These are phyloP conservation scores for Megaceryle torquata DNA, from an alignment of 2,113 vertebrate genomes.

Conservation along the genomic window DNA sequence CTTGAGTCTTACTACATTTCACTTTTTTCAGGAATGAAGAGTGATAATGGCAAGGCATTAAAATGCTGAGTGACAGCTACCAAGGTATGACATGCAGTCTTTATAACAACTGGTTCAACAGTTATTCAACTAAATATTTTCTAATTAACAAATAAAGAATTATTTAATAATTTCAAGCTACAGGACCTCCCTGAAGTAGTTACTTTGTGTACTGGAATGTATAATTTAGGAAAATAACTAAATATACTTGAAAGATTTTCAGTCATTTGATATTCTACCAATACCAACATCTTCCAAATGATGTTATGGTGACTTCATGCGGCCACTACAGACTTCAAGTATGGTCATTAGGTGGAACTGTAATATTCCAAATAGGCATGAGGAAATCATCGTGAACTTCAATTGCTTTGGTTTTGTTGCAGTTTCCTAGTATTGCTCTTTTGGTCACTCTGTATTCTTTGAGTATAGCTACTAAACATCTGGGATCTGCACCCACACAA, in stretches of 20 bases:
- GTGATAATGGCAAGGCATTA: neutral
- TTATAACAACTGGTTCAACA: neutral
- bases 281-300: neutral
- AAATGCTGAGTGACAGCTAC: neutral
- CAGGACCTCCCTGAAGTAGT: neutral
- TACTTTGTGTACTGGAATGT: neutral
- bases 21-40: neutral
- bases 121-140: neutral
- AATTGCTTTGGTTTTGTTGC: neutral
- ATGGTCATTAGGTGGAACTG: neutral
- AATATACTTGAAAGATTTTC: neutral
- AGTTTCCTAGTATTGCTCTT: neutral
- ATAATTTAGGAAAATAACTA: neutral
- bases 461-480: neutral
- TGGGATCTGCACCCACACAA: neutral
- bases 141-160: neutral
- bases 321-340: neutral
- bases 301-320: neutral
- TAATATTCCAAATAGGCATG: neutral
- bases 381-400: neutral
- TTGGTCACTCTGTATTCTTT: neutral
- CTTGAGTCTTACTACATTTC: neutral
- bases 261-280: neutral
- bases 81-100: neutral
- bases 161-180: neutral